These are phyloP conservation scores for Eupithecia vulgata DNA, from an alignment of 2,888 invertebrate species.

Conservation along the genomic window DNA sequence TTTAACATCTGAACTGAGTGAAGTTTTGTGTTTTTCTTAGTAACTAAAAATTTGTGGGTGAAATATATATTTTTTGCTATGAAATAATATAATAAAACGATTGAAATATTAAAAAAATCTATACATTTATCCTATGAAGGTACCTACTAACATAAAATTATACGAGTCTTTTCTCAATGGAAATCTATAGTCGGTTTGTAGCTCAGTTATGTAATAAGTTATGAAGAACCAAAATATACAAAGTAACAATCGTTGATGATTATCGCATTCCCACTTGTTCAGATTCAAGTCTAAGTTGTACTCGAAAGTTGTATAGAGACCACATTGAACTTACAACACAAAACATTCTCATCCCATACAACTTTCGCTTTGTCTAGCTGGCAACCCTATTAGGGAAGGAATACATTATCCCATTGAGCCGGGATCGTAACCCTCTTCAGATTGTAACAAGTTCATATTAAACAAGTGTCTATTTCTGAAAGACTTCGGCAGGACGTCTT, in stretches of 20 bases:
- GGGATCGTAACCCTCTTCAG: slow-evolving; percentile 42
- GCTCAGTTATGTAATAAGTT: too few relatives aligned
- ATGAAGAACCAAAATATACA: neutral
- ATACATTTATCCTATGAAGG: too few relatives aligned
- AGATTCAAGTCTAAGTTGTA: neutral
- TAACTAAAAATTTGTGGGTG: too few relatives aligned
- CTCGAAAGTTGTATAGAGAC: neutral
- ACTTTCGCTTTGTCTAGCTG: slow-evolving; percentile 20
- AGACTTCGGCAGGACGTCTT: neutral
- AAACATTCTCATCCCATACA: slow-evolving; percentile 12
- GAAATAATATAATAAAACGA: too few relatives aligned
- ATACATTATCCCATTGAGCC: slow-evolving; percentile 58
- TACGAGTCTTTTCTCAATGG: too few relatives aligned
- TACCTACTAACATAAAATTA: too few relatives aligned
- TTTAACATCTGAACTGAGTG: too few relatives aligned
- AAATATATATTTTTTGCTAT: too few relatives aligned
- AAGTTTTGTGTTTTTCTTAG: too few relatives aligned
- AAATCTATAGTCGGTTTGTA: too few relatives aligned
- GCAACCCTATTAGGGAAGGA: slow-evolving; percentile 46
- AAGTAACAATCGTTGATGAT: neutral
- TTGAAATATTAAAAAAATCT: too few relatives aligned
- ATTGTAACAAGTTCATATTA: slow-evolving; percentile 37
- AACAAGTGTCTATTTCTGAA: slow-evolving; percentile 3
- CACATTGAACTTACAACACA: neutral
- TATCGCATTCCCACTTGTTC: neutral